phyloP scores from a whole-genome alignment of 2,888 invertebrate genomes.

The Teleogryllus oceanicus region DNA sequence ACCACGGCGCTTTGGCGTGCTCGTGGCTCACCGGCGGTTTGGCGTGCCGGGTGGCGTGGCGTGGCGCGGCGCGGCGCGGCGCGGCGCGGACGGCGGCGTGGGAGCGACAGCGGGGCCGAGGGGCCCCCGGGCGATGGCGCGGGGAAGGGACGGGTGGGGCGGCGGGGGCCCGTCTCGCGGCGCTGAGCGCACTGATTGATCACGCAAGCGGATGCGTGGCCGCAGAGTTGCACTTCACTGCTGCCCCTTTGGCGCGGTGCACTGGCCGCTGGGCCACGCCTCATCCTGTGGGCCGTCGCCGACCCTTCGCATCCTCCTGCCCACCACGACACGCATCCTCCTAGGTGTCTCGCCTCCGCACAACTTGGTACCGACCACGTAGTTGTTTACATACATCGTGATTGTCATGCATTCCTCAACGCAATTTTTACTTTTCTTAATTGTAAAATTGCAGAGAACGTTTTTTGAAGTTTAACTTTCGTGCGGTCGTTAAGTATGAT shows the following conservation, averaged over 20 bases:
- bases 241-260: background rate
- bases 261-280: too few relatives aligned
- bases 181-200: slow-evolving; percentile 1
- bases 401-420: too few relatives aligned
- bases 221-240: background rate
- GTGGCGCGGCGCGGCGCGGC: background rate
- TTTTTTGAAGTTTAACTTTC: too few relatives aligned
- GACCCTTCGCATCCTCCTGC: background rate
- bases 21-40: background rate
- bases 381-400: too few relatives aligned
- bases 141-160: background rate
- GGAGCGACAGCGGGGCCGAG: background rate
- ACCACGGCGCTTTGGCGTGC: background rate
- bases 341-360: too few relatives aligned
- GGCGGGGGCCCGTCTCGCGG: background rate
- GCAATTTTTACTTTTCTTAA: too few relatives aligned
- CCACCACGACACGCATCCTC: too few relatives aligned
- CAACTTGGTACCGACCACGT: too few relatives aligned
- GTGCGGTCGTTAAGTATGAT: too few relatives aligned
- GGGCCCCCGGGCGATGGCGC: background rate
- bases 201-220: slow-evolving; percentile 18
- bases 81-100: background rate
- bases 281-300: background rate
- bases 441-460: too few relatives aligned
- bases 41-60: background rate